phyloP scores from a whole-genome alignment of 2,113 vertebrate species.

The Anhinga anhinga region DNA sequence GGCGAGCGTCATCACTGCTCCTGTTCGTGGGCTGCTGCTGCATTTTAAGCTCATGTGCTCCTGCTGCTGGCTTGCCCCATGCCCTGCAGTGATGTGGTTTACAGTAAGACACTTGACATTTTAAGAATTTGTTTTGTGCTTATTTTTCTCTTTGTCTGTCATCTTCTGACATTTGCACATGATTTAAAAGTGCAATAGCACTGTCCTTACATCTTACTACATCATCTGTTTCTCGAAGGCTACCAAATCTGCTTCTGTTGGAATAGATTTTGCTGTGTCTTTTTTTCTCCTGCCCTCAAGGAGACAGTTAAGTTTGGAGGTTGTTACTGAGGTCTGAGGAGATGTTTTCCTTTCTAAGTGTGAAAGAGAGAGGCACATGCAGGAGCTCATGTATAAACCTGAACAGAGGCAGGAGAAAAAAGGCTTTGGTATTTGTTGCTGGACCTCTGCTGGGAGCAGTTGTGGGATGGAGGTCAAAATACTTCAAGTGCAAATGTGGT shows the following conservation, averaged over 20 bases:
- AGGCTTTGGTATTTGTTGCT: background rate
- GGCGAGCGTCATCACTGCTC: background rate
- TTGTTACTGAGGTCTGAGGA: background rate
- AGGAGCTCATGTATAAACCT: background rate
- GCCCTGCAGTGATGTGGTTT: background rate
- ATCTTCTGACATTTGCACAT: background rate
- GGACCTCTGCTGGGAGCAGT: background rate
- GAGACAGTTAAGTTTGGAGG: background rate
- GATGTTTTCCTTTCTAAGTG: background rate
- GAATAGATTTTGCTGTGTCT: background rate
- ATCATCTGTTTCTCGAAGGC: background rate
- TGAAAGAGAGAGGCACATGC: background rate
- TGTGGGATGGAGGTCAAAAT: background rate
- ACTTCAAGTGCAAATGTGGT: background rate
- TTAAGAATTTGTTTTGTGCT: background rate
- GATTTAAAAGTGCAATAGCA: background rate
- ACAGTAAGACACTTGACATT: background rate
- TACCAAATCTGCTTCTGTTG: background rate
- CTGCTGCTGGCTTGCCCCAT: background rate
- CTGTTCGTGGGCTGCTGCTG: background rate
- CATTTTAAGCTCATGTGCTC: background rate
- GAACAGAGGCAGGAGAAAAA: background rate
- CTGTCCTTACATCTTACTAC: background rate
- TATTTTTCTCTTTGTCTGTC: background rate
- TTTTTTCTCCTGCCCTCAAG: background rate